phyloP scores from a whole-genome alignment of 2,888 invertebrate species.

The Cephus nigrinus region DNA sequence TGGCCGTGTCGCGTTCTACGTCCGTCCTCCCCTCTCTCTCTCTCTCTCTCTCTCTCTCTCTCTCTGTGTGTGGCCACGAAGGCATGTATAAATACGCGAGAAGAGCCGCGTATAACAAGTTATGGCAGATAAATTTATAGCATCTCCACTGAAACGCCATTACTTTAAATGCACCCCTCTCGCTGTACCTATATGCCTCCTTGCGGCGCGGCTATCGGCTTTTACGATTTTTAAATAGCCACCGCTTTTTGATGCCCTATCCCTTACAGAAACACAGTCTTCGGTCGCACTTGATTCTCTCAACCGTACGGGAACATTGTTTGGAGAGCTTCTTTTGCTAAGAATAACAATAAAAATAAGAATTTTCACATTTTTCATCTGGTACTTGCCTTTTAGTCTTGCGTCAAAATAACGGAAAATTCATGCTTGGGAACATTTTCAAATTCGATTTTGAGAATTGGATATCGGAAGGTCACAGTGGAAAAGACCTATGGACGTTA shows the following conservation, averaged over 20 bases:
- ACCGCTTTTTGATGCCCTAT: conserved; percentile 22
- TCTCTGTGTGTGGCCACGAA: conserved; percentile 59
- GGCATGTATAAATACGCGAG: conserved; percentile 65
- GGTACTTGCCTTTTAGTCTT: neutral
- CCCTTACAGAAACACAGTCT: conserved; percentile 6
- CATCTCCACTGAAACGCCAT: conserved; percentile 67
- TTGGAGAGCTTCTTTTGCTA: neutral
- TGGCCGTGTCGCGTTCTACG: neutral
- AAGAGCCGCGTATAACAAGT: conserved; percentile 66
- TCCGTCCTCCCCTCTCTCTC: conserved; percentile 1
- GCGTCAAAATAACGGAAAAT: neutral
- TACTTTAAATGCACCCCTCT: conserved; percentile 48
- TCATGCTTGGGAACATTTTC: neutral
- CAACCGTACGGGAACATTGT: neutral
- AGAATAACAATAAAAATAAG: neutral
- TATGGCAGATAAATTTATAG: conserved; percentile 68
- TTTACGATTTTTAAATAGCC: conserved; percentile 65
- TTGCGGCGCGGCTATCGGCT: conserved; percentile 49
- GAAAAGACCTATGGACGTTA: neutral
- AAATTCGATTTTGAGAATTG: neutral
- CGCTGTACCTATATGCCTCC: conserved; percentile 15
- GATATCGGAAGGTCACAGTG: neutral
- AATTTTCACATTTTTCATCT: neutral
- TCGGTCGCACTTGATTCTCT: neutral
- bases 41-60: conserved; percentile 24